Base-by-base conservation (phyloP, 1,140 invertebrate genomes). In the Babylonia areolata region DNA sequence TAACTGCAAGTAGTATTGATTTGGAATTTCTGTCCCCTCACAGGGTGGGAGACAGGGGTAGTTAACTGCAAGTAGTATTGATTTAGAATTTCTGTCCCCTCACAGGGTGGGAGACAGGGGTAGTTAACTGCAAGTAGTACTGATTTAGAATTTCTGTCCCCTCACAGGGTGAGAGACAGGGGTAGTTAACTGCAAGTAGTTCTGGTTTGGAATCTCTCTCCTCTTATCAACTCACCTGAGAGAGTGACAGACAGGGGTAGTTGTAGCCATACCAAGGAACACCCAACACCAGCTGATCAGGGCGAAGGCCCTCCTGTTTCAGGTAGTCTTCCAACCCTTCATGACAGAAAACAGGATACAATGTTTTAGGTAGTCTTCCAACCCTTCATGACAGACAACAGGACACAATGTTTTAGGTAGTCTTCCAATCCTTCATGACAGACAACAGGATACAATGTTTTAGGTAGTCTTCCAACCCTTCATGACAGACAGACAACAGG, bases 221-320 rank as follows among this genome's bases (percentile, higher is more conserved):
- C n/a, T 51, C 28, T 23, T 81, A 81, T 17, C 28, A 28, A 31
- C 84, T 85, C 89, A 93, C 93, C 87, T 88, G 54, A n/a, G 88
- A 86, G 15, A 93, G 83, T 12, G 85, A 86, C 15, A 93, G 79
- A 88, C 94, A 95, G 20, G 87, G 85, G 87, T 95, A 95, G 79
- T 91, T 86, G 88, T 95, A 94, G 28, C 98, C 98, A 92, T 99
- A 99, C 1, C 98, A 99, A 1, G 98, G 98, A 71, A 99, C 97
- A 78, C 98, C 98, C 6, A 99, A 93, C 1, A 99, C 97, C 39
- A 99, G 93, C 95, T 99, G 99, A 51, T 96, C 95, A 0, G 96
- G 93, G 88, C 97, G 96, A 0, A 97, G 97, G 17, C 98, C 98
- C 90, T 96, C 98, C 90, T 96, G 95, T 91, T 97, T 96, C 54